phyloP scores from a whole-genome alignment of 2,113 vertebrate genomes.

The Leucopsar rothschildi region DNA sequence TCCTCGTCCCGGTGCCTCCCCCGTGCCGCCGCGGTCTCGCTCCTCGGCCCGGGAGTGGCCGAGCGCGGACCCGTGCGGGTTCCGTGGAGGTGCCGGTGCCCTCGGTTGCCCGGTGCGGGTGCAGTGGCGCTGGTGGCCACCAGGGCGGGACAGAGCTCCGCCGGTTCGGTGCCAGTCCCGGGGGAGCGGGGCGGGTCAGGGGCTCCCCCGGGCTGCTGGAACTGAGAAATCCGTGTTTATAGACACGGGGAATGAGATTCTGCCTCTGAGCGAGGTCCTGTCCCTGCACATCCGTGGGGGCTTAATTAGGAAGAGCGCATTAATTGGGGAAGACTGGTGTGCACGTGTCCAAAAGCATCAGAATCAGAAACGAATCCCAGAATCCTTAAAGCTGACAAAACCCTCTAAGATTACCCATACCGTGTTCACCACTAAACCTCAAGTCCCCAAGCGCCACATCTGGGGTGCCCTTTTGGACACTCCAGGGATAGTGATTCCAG shows the following conservation, averaged over 20 bases:
- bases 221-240: fast-evolving
- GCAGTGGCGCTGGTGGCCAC: neutral
- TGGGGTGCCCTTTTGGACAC: neutral
- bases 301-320: neutral
- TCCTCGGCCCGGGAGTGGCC: fast-evolving
- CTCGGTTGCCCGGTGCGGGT: neutral
- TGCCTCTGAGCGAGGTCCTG: neutral
- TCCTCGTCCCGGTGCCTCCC: neutral
- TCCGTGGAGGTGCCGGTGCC: too few species aligned
- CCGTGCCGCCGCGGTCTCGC: neutral
- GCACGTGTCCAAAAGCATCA: fast-evolving
- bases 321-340: neutral
- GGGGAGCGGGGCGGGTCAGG: neutral
- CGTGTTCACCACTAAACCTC: neutral
- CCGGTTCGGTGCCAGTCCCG: neutral
- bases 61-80: neutral
- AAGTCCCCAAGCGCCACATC: neutral
- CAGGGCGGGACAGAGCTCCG: constrained; percentile 40
- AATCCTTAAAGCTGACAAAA: neutral
- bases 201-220: neutral
- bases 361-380: neutral
- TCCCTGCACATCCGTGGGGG: fast-evolving
- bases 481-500: neutral
- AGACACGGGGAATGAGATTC: fast-evolving
- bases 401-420: neutral